A percentile compares a stretch with the other conserved stretches of the same genome.
Conservation (phyloP, 2,113 vertebrate species). For the Promerops cafer region DNA sequence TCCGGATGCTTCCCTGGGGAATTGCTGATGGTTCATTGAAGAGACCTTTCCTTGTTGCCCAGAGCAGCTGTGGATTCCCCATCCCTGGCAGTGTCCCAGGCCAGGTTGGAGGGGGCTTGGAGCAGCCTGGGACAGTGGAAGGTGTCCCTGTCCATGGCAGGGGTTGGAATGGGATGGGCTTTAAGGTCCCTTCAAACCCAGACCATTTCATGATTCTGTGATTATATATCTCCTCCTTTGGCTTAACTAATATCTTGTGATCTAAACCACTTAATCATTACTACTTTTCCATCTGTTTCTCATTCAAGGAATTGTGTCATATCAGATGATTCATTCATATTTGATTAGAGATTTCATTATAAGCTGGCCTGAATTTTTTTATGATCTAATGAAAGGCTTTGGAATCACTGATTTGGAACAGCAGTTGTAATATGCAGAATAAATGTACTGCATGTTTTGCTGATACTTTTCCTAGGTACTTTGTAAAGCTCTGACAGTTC, state of each 20-base stretch:
- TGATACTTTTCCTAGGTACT: background rate
- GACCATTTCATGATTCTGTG: background rate
- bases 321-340: slow-evolving; percentile 46
- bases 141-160: background rate
- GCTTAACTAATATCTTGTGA: background rate
- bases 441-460: background rate
- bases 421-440: background rate
- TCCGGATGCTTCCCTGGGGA: background rate
- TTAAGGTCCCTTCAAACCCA: background rate
- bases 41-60: background rate
- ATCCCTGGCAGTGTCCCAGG: background rate
- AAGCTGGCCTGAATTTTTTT: slow-evolving; percentile 10
- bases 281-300: slow-evolving; percentile 46
- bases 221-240: background rate
- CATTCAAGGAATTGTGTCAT: slow-evolving; percentile 37
- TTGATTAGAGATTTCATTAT: slow-evolving; percentile 55
- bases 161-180: background rate
- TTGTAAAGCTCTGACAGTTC: background rate
- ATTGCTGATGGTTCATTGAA: background rate
- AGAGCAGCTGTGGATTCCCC: background rate
- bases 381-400: slow-evolving; percentile 32
- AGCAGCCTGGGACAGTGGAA: background rate
- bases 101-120: background rate
- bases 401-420: background rate
- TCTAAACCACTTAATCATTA: background rate